Percentiles rank a stretch among this genome's conserved stretches.
phyloP scores from a whole-genome alignment of 2,797 vertebrate species.

The Acestrorhynchus altus region DNA sequence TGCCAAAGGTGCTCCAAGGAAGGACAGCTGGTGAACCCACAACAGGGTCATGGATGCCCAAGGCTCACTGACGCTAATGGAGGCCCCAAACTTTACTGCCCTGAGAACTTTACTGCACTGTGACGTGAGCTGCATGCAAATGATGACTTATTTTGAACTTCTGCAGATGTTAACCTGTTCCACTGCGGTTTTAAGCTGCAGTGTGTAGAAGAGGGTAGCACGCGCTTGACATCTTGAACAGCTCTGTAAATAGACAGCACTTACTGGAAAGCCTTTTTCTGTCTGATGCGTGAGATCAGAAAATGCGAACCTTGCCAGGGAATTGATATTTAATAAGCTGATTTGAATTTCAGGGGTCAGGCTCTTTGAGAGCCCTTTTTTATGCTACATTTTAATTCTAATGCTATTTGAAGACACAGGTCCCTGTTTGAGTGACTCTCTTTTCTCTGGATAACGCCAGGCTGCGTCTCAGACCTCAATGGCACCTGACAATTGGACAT shows the following conservation, averaged over 20 bases:
- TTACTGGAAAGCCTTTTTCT: background rate
- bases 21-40: too few relatives aligned
- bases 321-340: constrained; percentile 26
- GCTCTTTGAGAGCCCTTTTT: background rate
- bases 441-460: background rate
- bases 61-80: too few relatives aligned
- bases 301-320: constrained; percentile 6
- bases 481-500: too few relatives aligned
- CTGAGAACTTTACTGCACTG: background rate
- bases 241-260: constrained; percentile 4
- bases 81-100: too few relatives aligned
- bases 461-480: too few relatives aligned
- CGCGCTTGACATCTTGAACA: constrained; percentile 4
- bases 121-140: background rate
- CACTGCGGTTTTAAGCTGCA: background rate
- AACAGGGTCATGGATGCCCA: too few relatives aligned
- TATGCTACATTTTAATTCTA: background rate
- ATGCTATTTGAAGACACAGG: background rate
- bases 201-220: background rate
- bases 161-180: background rate
- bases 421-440: background rate
- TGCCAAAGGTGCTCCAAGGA: too few relatives aligned
- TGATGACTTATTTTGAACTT: background rate
- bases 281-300: constrained; percentile 4
- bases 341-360: constrained; percentile 14